These are phyloP conservation scores for Pyrrhia umbra DNA, from an alignment of 2,888 invertebrate species.

Conservation along the genomic window DNA sequence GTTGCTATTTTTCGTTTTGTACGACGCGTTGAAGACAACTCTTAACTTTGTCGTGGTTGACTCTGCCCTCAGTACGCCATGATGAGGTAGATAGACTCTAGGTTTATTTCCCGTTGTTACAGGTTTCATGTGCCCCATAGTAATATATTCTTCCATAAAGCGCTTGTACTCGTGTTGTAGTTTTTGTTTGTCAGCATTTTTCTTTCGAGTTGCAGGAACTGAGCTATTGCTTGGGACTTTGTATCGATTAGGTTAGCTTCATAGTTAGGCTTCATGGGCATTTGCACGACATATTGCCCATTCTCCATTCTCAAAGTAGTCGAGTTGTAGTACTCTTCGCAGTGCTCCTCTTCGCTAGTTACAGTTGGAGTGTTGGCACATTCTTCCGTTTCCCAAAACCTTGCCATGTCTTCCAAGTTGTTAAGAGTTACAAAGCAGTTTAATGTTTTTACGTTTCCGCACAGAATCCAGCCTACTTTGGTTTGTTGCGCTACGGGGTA, in stretches of 20 bases:
- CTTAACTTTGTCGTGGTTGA: conserved; percentile 34
- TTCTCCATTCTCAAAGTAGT: conserved; percentile 21
- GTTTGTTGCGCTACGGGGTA: conserved; percentile 38
- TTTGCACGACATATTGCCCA: conserved; percentile 48
- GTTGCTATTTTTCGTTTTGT: no score
- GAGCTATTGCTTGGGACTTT: conserved; percentile 25
- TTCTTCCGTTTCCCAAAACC: conserved; percentile 32
- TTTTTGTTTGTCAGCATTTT: conserved; percentile 29
- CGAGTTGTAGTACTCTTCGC: conserved; percentile 16
- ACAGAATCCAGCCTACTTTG: conserved; percentile 32
- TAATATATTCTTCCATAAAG: conserved; percentile 34
- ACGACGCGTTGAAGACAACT: conserved; percentile 36
- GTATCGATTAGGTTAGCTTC: conserved; percentile 40
- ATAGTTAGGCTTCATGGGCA: conserved; percentile 38
- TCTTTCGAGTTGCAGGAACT: conserved; percentile 38
- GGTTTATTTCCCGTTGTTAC: neutral
- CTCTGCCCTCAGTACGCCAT: conserved; percentile 21
- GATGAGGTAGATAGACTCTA: conserved; percentile 33
- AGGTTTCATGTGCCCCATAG: conserved; percentile 35
- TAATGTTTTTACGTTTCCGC: conserved; percentile 23
- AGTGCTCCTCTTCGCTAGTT: conserved; percentile 11
- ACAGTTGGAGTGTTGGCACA: neutral
- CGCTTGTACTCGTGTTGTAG: conserved; percentile 26
- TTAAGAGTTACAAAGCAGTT: conserved; percentile 38
- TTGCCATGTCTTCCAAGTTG: conserved; percentile 32